These are phyloP conservation scores for Zapornia atra DNA, from an alignment of 2,113 vertebrate genomes.

Conservation along the genomic window DNA sequence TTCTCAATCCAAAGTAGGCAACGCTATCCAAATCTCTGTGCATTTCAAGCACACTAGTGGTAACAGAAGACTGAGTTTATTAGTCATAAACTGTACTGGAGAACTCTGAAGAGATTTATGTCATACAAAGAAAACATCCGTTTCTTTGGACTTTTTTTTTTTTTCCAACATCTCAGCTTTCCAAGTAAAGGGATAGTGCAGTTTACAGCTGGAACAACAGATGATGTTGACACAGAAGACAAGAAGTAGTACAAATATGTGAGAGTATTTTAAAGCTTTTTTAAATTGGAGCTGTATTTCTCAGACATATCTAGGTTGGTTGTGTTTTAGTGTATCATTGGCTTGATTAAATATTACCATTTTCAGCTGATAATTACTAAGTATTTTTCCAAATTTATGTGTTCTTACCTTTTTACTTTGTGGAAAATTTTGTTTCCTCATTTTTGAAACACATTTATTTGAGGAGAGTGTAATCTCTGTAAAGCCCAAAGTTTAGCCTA, in stretches of 20 bases:
- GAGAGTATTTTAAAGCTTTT: neutral
- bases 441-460: neutral
- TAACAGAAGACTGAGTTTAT: neutral
- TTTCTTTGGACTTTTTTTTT: neutral
- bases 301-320: neutral
- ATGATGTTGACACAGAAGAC: neutral
- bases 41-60: neutral
- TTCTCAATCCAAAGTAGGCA: neutral
- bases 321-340: neutral
- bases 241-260: neutral
- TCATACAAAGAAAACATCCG: neutral
- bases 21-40: neutral
- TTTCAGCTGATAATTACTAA: neutral
- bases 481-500: neutral
- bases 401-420: neutral
- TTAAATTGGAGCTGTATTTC: neutral
- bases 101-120: neutral
- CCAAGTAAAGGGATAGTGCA: neutral
- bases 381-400: neutral
- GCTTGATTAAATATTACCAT: neutral
- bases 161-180: conserved; percentile 2
- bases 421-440: neutral
- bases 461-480: neutral
- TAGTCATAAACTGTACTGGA: neutral
- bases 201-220: neutral